Evolutionary conservation across 92 coral and sea anemone genomes (phyloP), one percentile per base, ranked within the genome.

Genomic region (Umimayanthus chanpuru): DNA sequence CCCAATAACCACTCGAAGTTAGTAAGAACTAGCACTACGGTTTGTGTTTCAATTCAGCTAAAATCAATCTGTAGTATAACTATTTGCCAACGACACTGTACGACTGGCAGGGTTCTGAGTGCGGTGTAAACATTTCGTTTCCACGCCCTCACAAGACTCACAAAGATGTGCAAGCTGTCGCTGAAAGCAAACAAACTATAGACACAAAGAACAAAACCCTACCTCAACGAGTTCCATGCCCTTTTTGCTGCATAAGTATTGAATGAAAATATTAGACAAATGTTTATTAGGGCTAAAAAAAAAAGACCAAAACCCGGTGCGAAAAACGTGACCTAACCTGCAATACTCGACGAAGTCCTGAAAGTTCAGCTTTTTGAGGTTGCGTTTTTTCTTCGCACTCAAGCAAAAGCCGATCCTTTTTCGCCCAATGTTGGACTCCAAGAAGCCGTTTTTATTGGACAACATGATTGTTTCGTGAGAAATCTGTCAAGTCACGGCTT

Each of bases 181-280:
- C 50, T 75, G 47, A 75, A 75, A 75, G 79, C 79, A 75, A 44
- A 83, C 73, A 43, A 26, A 83, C 9, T 6, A 47, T 6, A 68
- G 53, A 30, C 87, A 44, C 58, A 66, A 66, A 81, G 32, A 50
- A 50, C 29, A 16, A 85, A 58, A 41, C 88, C 98, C 47, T 85
- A 97, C 99, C 98, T 95, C 99, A 26, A 95, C 91, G 32, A 97
- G 83, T 70, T 97, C 99, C 76, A 97, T 92, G 18, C 99, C 99
- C 64, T 96, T 94, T 88, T 97, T 92, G 76, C 99, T 97, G 81
- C 80, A 88, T 92, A 23, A 77, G 50, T 15, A 71, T 86, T 49
- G 49, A 61, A 49, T 58, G 21, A 40, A 79, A 67, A 40, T 44
- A 29, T 65, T 23, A 89, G 21, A 15, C 43, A 20, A 76, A 84